These are phyloP conservation scores for Cirrhinus molitorella DNA, from an alignment of 2,797 vertebrate species.

Conservation along the genomic window DNA sequence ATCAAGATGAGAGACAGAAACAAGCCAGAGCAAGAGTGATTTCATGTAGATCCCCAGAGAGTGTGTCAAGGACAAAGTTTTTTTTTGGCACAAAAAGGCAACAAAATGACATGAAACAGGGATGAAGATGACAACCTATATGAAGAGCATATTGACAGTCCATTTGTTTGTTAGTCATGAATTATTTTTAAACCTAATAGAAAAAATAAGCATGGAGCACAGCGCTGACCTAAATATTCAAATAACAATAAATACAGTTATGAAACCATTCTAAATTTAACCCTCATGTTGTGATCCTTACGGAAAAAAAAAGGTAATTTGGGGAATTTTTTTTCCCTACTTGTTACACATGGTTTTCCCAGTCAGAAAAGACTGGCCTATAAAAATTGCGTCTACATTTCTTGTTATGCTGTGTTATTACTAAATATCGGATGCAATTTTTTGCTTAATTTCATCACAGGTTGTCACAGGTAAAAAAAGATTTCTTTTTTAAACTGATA, in stretches of 20 bases:
- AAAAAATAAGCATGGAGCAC: neutral
- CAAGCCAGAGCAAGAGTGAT: neutral
- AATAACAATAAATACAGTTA: neutral
- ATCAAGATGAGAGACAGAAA: constrained; percentile 29
- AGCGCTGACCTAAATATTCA: neutral
- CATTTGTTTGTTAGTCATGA: neutral
- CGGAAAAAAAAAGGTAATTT: too few species aligned
- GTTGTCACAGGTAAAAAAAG: neutral
- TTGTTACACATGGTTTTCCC: neutral
- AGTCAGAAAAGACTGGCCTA: neutral
- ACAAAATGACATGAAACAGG: constrained; percentile 28
- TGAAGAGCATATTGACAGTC: neutral
- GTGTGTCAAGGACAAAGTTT: constrained; percentile 22
- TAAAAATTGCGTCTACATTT: neutral
- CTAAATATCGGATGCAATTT: too few species aligned
- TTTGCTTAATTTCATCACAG: neutral
- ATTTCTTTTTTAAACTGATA: too few species aligned
- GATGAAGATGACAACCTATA: constrained; percentile 20
- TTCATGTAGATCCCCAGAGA: constrained; percentile 33
- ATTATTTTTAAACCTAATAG: neutral
- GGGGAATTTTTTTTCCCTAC: neutral
- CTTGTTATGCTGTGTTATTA: neutral
- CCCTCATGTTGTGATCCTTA: neutral
- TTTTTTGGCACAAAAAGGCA: constrained; percentile 21
- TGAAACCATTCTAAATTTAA: neutral